A percentile compares a stretch with the other conserved stretches of the same genome.
phyloP scores from a whole-genome alignment of 2,888 invertebrate species.

The Pimpla rufipes region DNA sequence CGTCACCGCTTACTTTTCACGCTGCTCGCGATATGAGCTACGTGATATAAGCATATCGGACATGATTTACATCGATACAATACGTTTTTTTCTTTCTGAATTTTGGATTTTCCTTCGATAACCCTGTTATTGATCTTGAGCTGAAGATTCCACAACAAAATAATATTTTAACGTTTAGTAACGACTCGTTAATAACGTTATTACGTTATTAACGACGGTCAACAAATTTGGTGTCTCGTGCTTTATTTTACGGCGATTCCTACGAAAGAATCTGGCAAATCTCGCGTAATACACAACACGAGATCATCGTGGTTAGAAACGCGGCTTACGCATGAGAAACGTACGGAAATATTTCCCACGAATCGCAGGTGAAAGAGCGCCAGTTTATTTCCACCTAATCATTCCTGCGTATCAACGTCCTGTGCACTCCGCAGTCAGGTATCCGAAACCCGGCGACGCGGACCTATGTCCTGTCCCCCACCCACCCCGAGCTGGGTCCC shows the following conservation, averaged over 20 bases:
- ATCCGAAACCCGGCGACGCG: constrained; percentile 36
- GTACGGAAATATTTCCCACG: constrained; percentile 40
- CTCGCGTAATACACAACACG: no score
- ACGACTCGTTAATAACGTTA: not conserved
- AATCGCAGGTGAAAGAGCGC: not conserved
- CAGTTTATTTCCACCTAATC: constrained; percentile 33
- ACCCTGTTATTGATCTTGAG: not conserved
- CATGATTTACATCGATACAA: constrained; percentile 10
- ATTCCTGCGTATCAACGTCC: constrained; percentile 11
- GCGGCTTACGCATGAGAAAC: constrained; percentile 2
- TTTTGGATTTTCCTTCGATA: not conserved
- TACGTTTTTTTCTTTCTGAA: not conserved
- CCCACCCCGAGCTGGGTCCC: constrained; percentile 27
- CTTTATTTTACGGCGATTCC: not conserved
- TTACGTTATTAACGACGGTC: no score
- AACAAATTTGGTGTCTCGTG: no score
- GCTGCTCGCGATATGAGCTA: constrained; percentile 9
- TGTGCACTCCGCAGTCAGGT: constrained; percentile 36
- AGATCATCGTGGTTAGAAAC: constrained; percentile 8
- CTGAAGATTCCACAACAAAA: not conserved
- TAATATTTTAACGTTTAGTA: not conserved
- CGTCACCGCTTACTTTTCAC: constrained; percentile 18
- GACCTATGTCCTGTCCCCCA: not conserved
- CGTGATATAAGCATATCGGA: constrained; percentile 8
- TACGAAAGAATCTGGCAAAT: not conserved